Conservation (phyloP, 2,797 vertebrate species). For the Lycodopsis pacificus region DNA sequence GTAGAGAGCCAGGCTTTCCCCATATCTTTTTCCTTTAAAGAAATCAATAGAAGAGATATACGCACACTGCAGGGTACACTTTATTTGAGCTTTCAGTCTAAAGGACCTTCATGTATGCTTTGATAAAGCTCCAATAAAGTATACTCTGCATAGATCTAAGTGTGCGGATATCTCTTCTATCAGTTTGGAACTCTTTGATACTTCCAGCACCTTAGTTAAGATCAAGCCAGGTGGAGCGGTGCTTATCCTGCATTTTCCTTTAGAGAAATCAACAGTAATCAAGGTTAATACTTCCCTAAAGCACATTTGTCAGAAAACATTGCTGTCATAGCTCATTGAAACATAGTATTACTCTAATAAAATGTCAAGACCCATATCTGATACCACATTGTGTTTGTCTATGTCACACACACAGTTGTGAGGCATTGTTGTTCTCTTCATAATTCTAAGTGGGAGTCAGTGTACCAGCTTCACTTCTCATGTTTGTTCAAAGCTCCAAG, state of each 20-base stretch:
- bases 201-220: no score
- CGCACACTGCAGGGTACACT: no score
- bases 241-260: background rate
- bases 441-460: background rate
- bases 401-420: background rate
- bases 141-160: no score
- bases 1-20: no score
- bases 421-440: background rate
- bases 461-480: background rate
- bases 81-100: no score
- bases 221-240: no score
- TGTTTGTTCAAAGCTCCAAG: slow-evolving; percentile 10
- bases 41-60: no score
- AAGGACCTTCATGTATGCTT: no score
- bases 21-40: no score
- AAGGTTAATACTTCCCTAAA: background rate
- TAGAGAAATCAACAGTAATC: background rate
- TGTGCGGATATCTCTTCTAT: no score
- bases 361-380: background rate
- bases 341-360: background rate
- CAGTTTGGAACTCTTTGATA: no score
- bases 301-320: background rate
- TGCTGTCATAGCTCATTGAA: background rate
- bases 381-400: background rate
- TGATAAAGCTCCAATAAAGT: no score